Conservation (phyloP, 92 coral and sea anemone species). For the Meandrina meandrites region DNA sequence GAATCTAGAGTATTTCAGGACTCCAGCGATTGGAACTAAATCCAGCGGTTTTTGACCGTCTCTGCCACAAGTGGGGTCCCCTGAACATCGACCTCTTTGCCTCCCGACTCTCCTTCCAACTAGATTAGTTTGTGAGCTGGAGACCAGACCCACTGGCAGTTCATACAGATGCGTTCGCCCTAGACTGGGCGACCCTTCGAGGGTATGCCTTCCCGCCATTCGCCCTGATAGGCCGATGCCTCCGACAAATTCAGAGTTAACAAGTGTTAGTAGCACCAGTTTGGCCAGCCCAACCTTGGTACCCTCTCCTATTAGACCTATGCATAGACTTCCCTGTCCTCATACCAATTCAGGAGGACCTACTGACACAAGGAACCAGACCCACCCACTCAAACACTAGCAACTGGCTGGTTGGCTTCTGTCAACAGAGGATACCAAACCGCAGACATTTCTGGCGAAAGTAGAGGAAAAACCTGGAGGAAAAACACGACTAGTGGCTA, state of each 20-base stretch:
- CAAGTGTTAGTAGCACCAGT: slow-evolving; percentile 44
- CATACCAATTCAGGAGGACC: slow-evolving; percentile 26
- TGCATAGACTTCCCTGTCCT: slow-evolving; percentile 40
- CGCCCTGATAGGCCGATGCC: slow-evolving; percentile 43
- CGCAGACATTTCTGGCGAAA: slow-evolving; percentile 19
- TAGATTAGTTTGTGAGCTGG: slow-evolving; percentile 46
- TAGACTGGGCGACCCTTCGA: slow-evolving; percentile 23
- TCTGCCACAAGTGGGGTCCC: slow-evolving; percentile 28
- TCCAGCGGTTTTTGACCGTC: background rate
- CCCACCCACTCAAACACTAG: slow-evolving; percentile 36
- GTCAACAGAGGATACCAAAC: slow-evolving; percentile 41
- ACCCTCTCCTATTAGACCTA: slow-evolving; percentile 30
- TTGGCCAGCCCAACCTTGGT: slow-evolving; percentile 47
- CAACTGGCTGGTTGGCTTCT: slow-evolving; percentile 59
- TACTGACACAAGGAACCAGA: slow-evolving; percentile 28
- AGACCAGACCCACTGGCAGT: slow-evolving; percentile 40
- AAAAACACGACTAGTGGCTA: slow-evolving; percentile 40
- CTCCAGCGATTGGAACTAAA: slow-evolving; percentile 39
- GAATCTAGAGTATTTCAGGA: slow-evolving; percentile 37
- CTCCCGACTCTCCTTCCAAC: slow-evolving; percentile 37
- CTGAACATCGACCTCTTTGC: slow-evolving; percentile 52
- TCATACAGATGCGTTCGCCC: slow-evolving; percentile 48
- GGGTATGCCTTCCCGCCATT: slow-evolving; percentile 50
- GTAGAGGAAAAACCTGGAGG: slow-evolving; percentile 45
- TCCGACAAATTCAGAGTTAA: slow-evolving; percentile 30